A percentile compares a stretch with the other conserved stretches of the same genome.
Conservation (phyloP, 2,797 vertebrate genomes). For the Hypotaenidia philippensis region DNA sequence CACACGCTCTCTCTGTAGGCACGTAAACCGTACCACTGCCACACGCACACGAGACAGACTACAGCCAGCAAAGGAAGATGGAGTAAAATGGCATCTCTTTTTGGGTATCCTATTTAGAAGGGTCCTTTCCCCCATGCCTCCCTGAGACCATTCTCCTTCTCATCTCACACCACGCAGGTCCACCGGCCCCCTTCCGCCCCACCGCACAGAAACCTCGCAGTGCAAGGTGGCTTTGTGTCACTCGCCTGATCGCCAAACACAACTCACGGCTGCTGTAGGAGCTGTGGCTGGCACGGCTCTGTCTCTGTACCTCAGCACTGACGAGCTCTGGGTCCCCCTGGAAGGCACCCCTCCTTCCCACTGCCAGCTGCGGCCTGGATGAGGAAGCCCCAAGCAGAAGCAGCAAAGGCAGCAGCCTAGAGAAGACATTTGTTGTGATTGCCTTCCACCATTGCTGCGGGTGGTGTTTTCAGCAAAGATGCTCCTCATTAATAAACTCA, state of each 20-base stretch:
- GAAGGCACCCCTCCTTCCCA: neutral
- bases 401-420: neutral
- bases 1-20: neutral
- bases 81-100: neutral
- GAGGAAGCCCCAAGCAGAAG: neutral
- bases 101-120: neutral
- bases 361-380: neutral
- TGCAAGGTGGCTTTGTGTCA: neutral
- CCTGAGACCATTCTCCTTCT: neutral
- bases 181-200: neutral
- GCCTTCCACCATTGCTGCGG: neutral
- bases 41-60: neutral
- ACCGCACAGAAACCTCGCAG: neutral
- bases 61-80: neutral
- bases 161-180: neutral
- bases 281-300: neutral
- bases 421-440: neutral
- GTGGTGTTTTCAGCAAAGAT: neutral
- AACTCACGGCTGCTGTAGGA: neutral
- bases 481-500: neutral
- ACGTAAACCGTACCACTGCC: neutral
- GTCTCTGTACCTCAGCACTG: too few species aligned
- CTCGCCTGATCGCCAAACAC: neutral
- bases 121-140: neutral
- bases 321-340: neutral